Evolutionary conservation across 2,797 vertebrate species (phyloP).

Genomic region (Etheostoma perlongum): DNA sequence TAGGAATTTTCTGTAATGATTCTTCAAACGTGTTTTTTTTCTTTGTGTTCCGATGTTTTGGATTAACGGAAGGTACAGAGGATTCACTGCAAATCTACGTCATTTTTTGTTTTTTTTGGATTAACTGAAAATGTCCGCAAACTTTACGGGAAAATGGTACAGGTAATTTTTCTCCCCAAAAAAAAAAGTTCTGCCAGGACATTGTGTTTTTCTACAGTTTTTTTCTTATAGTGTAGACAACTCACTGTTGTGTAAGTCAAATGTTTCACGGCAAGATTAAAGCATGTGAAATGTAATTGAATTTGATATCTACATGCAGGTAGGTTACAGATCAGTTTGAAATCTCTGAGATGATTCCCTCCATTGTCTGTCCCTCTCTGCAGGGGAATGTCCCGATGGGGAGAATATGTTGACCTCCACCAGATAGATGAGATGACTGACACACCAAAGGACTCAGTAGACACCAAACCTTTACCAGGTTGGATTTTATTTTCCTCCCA

Average conservation of each 20-base stretch:
- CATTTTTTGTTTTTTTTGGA: no score
- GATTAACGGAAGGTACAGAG: no score
- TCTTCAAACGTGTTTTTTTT: no score
- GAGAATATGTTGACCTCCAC: slow-evolving; percentile 92
- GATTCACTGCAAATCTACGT: no score
- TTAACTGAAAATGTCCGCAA: no score
- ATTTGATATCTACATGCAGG: neutral
- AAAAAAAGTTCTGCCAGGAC: no score
- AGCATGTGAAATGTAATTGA: neutral
- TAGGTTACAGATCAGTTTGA: neutral
- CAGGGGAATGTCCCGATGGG: slow-evolving; percentile 96
- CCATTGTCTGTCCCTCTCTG: slow-evolving; percentile 33
- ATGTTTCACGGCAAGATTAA: neutral
- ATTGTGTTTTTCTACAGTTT: no score
- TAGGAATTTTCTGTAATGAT: no score
- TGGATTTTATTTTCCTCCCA: neutral
- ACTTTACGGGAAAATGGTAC: no score
- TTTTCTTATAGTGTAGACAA: no score
- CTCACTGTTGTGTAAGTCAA: neutral
- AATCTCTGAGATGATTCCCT: neutral
- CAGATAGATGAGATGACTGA: slow-evolving; percentile 90
- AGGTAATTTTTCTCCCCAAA: no score
- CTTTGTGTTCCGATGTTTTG: no score
- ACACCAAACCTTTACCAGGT: slow-evolving; percentile 72
- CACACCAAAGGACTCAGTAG: slow-evolving; percentile 62